Conservation (phyloP, 2,113 vertebrate species). For the Piprites chloris region DNA sequence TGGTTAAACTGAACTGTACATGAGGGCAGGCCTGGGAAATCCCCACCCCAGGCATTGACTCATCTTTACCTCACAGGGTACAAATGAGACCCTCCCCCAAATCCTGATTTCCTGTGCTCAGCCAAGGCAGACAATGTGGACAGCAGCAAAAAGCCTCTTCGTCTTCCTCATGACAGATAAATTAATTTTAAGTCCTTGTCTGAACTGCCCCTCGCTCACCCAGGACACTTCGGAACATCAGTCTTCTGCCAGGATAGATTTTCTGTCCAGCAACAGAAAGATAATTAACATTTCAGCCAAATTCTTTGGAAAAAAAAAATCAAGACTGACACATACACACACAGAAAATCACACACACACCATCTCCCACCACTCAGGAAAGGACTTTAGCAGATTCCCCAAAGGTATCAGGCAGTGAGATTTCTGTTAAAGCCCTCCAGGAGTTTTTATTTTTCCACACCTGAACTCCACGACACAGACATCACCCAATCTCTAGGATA, state of each 20-base stretch:
- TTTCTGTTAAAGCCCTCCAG: conserved; percentile 1
- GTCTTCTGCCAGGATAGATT: not conserved
- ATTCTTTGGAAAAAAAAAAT: conserved; percentile 34
- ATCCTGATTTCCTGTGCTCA: not conserved
- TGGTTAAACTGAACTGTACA: conserved; percentile 45
- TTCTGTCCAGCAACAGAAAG: conserved; percentile 27
- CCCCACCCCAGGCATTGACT: not conserved
- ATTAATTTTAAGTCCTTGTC: not conserved
- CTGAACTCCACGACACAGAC: not conserved
- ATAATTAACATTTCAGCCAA: conserved; percentile 16
- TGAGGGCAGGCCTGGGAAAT: not conserved
- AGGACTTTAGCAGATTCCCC: not conserved
- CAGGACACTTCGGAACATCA: not conserved
- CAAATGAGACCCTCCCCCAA: not conserved
- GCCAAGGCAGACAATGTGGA: conserved; percentile 13
- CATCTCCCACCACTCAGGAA: not conserved
- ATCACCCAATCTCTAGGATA: not conserved
- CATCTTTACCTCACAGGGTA: not conserved
- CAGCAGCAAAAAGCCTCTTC: conserved; percentile 15
- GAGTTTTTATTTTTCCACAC: not conserved
- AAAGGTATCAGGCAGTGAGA: not conserved
- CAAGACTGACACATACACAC: not conserved
- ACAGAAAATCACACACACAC: not conserved
- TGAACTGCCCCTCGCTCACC: not conserved
- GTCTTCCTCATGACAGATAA: not conserved